These are phyloP conservation scores for Brachypterus glaber DNA, from an alignment of 2,888 invertebrate genomes.

Conservation along the genomic window DNA sequence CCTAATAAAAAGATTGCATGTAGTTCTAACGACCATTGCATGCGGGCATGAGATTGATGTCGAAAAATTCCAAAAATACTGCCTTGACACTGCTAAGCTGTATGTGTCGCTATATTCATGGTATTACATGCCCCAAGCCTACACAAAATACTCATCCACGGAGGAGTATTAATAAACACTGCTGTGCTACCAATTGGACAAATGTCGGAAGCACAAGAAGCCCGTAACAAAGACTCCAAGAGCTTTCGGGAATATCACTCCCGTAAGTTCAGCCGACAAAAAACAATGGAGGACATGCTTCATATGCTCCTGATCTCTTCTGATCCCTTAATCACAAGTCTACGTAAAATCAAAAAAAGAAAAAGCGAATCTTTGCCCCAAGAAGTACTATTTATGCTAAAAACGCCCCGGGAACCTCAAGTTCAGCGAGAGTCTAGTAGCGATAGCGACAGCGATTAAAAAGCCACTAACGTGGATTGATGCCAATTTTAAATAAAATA, in stretches of 20 bases:
- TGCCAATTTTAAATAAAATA: too few species aligned
- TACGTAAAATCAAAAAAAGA: slow-evolving; percentile 5
- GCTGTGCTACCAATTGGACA: slow-evolving; percentile 6
- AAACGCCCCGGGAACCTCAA: too few species aligned
- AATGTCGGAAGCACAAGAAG: slow-evolving; percentile 3
- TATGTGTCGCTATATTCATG: slow-evolving; percentile 19
- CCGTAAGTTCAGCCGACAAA: neutral
- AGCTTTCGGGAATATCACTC: too few species aligned
- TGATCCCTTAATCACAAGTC: slow-evolving; percentile 8
- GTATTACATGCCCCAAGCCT: slow-evolving; percentile 18
- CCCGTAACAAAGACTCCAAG: too few species aligned
- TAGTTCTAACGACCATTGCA: slow-evolving; percentile 13
- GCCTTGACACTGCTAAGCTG: slow-evolving; percentile 14
- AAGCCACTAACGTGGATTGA: too few species aligned
- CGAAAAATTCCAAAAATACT: slow-evolving; percentile 14
- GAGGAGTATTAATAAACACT: slow-evolving; percentile 6
- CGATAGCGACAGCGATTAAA: too few species aligned
- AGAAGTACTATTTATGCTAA: slow-evolving; percentile 4
- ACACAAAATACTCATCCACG: slow-evolving; percentile 10
- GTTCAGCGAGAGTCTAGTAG: too few species aligned
- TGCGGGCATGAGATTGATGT: slow-evolving; percentile 16
- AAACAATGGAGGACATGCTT: slow-evolving; percentile 7
- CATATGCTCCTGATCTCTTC: slow-evolving; percentile 11
- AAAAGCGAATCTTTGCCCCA: slow-evolving; percentile 7
- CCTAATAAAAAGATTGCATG: slow-evolving; percentile 9